A percentile compares a stretch with the other conserved stretches of the same genome.
Evolutionary conservation across 2,888 invertebrate species (phyloP).

Genomic region (Osedax frankpressi): DNA sequence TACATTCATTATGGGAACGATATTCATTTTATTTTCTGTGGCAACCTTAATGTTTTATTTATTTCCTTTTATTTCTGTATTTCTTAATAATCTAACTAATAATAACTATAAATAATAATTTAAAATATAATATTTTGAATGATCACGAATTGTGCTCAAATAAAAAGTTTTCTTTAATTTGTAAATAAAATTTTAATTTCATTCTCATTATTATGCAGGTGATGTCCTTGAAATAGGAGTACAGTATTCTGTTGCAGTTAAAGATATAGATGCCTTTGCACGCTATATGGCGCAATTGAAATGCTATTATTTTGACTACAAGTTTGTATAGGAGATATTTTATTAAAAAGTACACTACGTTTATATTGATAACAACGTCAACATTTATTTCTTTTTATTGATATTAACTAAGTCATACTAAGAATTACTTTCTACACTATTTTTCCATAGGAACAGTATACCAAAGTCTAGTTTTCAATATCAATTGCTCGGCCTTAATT

Average conservation of each 20-base stretch:
- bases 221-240: constrained; percentile 90
- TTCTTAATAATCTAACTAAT: too few species aligned
- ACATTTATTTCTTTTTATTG: too few species aligned
- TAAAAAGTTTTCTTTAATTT: too few species aligned
- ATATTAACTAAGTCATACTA: too few species aligned
- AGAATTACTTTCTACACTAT: too few species aligned
- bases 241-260: constrained; percentile 79
- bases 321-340: constrained; percentile 53
- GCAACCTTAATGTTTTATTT: background rate
- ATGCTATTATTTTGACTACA: constrained; percentile 89
- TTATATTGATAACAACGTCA: too few species aligned
- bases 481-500: constrained; percentile 81
- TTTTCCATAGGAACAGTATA: constrained; percentile 64
- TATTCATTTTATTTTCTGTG: background rate
- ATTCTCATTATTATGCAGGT: constrained; percentile 43
- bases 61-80: too few species aligned
- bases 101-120: too few species aligned
- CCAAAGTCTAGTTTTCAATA: constrained; percentile 86
- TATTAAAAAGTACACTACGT: too few species aligned
- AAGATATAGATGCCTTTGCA: constrained; percentile 88
- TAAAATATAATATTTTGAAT: too few species aligned
- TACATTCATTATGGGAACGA: too few species aligned
- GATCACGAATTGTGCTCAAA: too few species aligned
- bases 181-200: constrained; percentile 7
- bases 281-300: constrained; percentile 93